Base-by-base conservation (phyloP, 1,140 invertebrate genomes). In the Calephelis nemesis region DNA sequence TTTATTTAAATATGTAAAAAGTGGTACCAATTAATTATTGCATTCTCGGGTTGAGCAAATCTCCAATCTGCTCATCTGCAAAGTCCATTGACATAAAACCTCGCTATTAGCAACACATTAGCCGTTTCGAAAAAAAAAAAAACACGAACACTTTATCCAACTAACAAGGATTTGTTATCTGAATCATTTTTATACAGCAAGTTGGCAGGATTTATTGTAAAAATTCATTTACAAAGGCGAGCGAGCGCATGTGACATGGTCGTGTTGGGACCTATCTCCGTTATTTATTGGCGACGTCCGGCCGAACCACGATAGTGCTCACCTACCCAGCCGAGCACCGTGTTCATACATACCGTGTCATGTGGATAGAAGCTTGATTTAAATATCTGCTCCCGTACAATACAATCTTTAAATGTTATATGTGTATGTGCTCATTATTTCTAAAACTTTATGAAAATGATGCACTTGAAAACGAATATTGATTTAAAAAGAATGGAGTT, bases 251-350 rank as follows among this genome's bases (percentile, higher is more conserved):
- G 84, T 89, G 85, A 83, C 76, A 69, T 75, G 79, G 74, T 79
- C 84, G 82, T 87, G 85, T 87, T 42, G 19, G 52, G 52, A 86
- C 80, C 78, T 90, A 90, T 87, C 87, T 80, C 74, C 77, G 71
- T 90, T 87, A 88, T 90, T 90, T 90, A 87, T 89, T 85, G 83
- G 72, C 79, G 76, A 76, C 78, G 85, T 81, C 79, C 81, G 77
- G 80, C 79, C 69, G 71, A 69, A 64, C 58, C 76, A 73, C 79
- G 81, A 86, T 80, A 79, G 77, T 64, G 70, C 70, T 70, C 72
- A 69, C 73, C 74, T 73, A 75, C 72, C 54, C 30, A 39, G 47
- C 63, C 19, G 19, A 8, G 45, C 65, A 69, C 30, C 62, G 54
- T 65, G 42, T 66, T 42, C 68, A 58, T 19, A 49, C 62, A 5